phyloP scores from a whole-genome alignment of 2,797 vertebrate species.

The Babyrousa celebensis region DNA sequence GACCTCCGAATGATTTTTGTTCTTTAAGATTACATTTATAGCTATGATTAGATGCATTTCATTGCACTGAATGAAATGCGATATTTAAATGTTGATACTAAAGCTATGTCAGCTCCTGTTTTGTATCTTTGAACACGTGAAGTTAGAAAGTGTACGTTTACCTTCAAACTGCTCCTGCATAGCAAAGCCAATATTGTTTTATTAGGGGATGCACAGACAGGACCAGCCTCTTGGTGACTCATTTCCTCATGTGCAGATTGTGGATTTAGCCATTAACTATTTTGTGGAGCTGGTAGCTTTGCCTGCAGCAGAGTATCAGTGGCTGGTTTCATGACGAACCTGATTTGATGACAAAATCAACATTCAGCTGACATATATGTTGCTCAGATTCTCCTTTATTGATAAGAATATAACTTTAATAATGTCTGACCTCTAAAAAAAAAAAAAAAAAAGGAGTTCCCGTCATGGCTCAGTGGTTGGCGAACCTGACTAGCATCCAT shows the following conservation, averaged over 20 bases:
- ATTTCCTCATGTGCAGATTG: not conserved
- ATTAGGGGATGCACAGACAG: not conserved
- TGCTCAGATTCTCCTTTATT: not conserved
- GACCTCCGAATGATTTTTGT: not conserved
- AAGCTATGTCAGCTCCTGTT: not conserved
- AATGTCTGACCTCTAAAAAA: not conserved
- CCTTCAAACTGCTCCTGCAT: not conserved
- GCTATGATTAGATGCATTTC: not conserved
- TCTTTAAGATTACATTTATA: not conserved
- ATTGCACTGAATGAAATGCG: not conserved
- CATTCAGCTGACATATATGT: not conserved
- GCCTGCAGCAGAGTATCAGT: not conserved
- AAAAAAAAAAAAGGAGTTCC: not conserved
- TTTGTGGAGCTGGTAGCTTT: not conserved
- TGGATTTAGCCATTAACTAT: not conserved
- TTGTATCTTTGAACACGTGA: not conserved
- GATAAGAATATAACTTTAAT: not conserved
- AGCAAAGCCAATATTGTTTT: not conserved
- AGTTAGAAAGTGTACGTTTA: not conserved
- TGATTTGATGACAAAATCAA: not conserved
- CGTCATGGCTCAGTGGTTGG: too few relatives aligned
- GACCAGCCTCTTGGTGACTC: not conserved
- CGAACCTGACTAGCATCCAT: too few relatives aligned
- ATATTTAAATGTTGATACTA: conserved; percentile 22
- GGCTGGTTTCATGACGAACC: not conserved